phyloP scores from a whole-genome alignment of 2,113 vertebrate species.

The Anser brachyrhynchus region DNA sequence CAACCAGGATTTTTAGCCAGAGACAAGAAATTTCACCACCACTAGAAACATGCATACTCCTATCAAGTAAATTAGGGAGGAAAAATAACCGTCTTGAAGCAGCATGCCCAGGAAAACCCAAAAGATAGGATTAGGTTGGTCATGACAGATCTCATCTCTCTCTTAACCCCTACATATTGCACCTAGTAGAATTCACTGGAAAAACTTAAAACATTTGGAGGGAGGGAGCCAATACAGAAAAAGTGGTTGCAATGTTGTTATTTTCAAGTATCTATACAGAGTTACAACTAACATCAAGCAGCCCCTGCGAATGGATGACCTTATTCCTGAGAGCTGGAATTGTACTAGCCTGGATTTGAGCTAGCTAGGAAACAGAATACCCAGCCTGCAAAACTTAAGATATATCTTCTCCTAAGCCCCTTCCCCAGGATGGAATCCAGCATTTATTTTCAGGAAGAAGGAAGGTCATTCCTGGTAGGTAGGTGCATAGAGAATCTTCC shows the following conservation, averaged over 20 bases:
- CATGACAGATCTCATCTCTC: not conserved
- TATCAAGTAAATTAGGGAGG: not conserved
- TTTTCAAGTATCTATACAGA: not conserved
- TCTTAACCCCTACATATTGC: not conserved
- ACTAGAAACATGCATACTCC: slow-evolving; percentile 25
- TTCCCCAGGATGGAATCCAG: not conserved
- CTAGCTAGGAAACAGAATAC: not conserved
- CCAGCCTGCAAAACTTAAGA: not conserved
- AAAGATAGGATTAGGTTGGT: not conserved
- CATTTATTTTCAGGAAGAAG: not conserved
- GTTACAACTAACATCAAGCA: not conserved
- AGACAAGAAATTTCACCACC: slow-evolving; percentile 41
- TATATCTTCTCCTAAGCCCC: not conserved
- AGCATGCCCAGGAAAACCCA: not conserved
- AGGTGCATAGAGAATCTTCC: not conserved
- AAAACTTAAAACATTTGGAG: not conserved
- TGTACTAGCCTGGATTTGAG: not conserved
- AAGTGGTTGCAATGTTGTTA: not conserved
- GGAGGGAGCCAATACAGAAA: not conserved
- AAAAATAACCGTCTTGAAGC: slow-evolving; percentile 13
- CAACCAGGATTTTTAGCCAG: slow-evolving; percentile 29
- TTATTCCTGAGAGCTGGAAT: not conserved
- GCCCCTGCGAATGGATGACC: not conserved
- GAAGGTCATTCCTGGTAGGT: not conserved
- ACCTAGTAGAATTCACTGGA: not conserved